A percentile compares a stretch with the other conserved stretches of the same genome.
phyloP scores from a whole-genome alignment of 2,797 vertebrate genomes.

The Benthosema pterotum region DNA sequence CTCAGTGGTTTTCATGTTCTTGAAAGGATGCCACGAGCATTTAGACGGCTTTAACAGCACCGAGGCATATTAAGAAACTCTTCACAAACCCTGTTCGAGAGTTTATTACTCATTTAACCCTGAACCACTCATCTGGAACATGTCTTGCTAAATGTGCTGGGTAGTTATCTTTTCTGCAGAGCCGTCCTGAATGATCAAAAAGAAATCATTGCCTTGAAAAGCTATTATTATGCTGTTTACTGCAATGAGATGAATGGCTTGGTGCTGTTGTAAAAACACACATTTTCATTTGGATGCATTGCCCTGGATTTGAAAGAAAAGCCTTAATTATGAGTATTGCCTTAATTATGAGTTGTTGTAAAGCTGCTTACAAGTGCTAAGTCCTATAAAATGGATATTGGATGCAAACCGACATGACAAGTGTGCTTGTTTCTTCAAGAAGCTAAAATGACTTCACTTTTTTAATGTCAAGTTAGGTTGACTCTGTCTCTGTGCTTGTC shows the following conservation, averaged over 20 bases:
- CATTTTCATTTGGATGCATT: constrained; percentile 38
- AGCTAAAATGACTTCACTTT: neutral
- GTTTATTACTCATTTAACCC: constrained; percentile 35
- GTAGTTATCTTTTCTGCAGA: constrained; percentile 44
- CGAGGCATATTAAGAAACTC: constrained; percentile 57
- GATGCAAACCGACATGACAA: constrained; percentile 6
- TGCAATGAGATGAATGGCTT: constrained; percentile 36
- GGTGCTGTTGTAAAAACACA: constrained; percentile 23
- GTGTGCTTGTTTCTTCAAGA: constrained; percentile 1
- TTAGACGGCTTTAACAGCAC: constrained; percentile 49
- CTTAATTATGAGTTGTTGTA: constrained; percentile 13
- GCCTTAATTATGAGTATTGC: constrained; percentile 21
- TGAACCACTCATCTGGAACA: constrained; percentile 44
- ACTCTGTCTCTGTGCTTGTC: no score
- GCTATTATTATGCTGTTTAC: constrained; percentile 50
- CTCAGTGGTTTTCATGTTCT: constrained; percentile 58
- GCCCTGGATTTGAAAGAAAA: constrained; percentile 39
- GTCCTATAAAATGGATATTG: constrained; percentile 9
- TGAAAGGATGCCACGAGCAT: constrained; percentile 54
- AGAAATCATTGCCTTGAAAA: constrained; percentile 28
- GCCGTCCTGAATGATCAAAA: constrained; percentile 52
- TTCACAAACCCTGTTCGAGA: constrained; percentile 43
- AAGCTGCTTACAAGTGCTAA: constrained; percentile 26
- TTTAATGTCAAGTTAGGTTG: neutral
- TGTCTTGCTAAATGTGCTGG: constrained; percentile 37